These are phyloP conservation scores for Bugula neritina DNA, from an alignment of 2,888 invertebrate genomes.

Conservation along the genomic window DNA sequence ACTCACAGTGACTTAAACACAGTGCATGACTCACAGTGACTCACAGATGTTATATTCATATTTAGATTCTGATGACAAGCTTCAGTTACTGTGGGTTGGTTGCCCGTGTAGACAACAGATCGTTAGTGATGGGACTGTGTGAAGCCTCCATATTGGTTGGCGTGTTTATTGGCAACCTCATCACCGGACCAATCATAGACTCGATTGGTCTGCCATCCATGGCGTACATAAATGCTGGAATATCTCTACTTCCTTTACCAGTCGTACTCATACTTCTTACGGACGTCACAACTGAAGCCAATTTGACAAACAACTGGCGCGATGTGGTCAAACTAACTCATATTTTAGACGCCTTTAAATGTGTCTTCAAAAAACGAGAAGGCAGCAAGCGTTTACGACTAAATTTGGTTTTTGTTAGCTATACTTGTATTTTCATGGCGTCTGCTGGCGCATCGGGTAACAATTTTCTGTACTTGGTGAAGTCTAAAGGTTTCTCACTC, in stretches of 20 bases:
- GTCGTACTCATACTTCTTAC: neutral
- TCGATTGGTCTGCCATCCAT: neutral
- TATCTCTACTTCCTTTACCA: neutral
- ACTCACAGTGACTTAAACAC: too few relatives aligned
- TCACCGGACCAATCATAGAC: conserved; percentile 22
- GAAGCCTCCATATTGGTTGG: conserved; percentile 2
- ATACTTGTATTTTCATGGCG: neutral
- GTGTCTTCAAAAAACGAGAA: conserved; percentile 20
- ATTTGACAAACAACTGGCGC: neutral
- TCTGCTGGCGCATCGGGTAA: neutral
- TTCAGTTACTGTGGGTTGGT: conserved; percentile 2
- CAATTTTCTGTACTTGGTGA: neutral
- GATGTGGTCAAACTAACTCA: neutral
- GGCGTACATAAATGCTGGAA: conserved; percentile 18
- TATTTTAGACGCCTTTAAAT: conserved; percentile 1
- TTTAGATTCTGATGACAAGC: conserved; percentile 12
- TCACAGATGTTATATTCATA: too few relatives aligned
- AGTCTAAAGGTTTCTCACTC: neutral
- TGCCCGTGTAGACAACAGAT: neutral
- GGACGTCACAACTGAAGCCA: neutral
- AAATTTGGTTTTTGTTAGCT: neutral
- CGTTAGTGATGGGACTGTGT: neutral
- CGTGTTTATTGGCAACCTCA: neutral
- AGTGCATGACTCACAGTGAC: too few relatives aligned
- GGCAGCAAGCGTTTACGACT: neutral